These are phyloP conservation scores for Drosophila quinaria DNA, from an alignment of 2,888 invertebrate species.

Conservation along the genomic window DNA sequence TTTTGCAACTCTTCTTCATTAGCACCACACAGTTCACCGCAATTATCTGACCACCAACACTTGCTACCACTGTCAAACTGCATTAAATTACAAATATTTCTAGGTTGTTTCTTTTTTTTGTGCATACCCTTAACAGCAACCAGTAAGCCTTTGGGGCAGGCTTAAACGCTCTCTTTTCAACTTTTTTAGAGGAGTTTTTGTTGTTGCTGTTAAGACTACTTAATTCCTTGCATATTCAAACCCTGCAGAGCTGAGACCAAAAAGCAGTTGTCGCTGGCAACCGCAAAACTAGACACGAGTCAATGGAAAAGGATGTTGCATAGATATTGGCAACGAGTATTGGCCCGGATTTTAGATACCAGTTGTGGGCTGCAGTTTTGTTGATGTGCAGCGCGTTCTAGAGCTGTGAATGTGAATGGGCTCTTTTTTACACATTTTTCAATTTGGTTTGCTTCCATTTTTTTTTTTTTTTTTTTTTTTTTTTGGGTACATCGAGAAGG, in stretches of 20 bases:
- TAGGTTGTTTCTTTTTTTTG: slow-evolving; percentile 26
- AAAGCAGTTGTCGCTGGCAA: slow-evolving; percentile 75
- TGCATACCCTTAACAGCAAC: slow-evolving; percentile 23
- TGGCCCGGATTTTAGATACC: slow-evolving; percentile 61
- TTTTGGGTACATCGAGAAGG: slow-evolving; percentile 42
- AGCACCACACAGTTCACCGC: slow-evolving; percentile 23
- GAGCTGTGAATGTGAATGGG: slow-evolving; percentile 71
- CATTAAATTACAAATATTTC: slow-evolving; percentile 62
- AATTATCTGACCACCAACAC: slow-evolving; percentile 57
- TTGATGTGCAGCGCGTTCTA: slow-evolving; percentile 48
- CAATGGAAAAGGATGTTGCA: slow-evolving; percentile 56
- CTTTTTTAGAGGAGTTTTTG: slow-evolving; percentile 13
- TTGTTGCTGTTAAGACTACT: slow-evolving; percentile 59
- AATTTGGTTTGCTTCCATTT: slow-evolving; percentile 19
- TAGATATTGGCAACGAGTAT: slow-evolving; percentile 63
- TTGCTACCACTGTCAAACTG: slow-evolving; percentile 32
- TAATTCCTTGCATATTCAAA: slow-evolving; percentile 73
- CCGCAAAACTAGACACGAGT: slow-evolving; percentile 71
- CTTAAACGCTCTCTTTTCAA: slow-evolving; percentile 31
- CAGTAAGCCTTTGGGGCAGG: slow-evolving; percentile 36
- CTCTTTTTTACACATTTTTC: slow-evolving; percentile 49
- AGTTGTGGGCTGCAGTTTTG: slow-evolving; percentile 63
- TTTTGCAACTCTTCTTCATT: slow-evolving; percentile 5
- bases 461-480: slow-evolving; percentile 5
- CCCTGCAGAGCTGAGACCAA: slow-evolving; percentile 48